Evolutionary conservation across 2,113 vertebrate genomes (phyloP).

Genomic region (Datnioides undecimradiatus): DNA sequence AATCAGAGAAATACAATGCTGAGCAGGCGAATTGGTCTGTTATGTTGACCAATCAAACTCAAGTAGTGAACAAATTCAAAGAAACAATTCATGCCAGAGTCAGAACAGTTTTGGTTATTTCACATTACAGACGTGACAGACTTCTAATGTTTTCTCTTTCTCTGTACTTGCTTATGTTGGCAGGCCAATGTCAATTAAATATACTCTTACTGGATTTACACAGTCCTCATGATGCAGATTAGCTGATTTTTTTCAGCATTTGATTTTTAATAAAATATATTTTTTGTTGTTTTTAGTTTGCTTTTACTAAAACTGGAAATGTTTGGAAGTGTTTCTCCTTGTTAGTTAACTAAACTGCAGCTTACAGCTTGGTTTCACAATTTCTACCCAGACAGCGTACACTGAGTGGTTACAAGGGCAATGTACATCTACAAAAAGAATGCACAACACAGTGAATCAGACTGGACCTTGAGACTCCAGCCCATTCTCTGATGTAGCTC

Average conservation of each 20-base stretch:
- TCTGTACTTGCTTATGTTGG: not conserved
- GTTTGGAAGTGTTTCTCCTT: too few relatives aligned
- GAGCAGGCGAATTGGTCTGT: not conserved
- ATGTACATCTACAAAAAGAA: slow-evolving; percentile 30
- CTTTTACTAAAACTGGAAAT: too few relatives aligned
- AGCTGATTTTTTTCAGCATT: not conserved
- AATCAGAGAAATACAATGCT: not conserved
- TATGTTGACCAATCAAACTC: not conserved
- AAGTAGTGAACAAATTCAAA: too few relatives aligned
- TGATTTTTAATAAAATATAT: not conserved
- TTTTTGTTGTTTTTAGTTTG: not conserved
- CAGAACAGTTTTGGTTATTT: not conserved
- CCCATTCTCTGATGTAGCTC: slow-evolving; percentile 42
- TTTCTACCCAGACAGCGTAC: not conserved
- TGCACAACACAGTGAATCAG: slow-evolving; percentile 11
- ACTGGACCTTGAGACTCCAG: slow-evolving; percentile 16
- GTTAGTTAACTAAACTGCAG: not conserved
- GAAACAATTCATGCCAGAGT: not conserved
- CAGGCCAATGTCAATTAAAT: not conserved
- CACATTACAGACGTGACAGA: not conserved
- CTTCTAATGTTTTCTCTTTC: not conserved
- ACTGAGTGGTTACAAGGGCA: slow-evolving; percentile 1
- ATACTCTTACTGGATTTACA: not conserved
- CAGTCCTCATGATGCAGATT: not conserved
- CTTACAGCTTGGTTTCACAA: not conserved